Evolutionary conservation across 35 echinoderm and acorn worm species (phyloP).

Genomic region (Strongylocentrotus purpuratus): DNA sequence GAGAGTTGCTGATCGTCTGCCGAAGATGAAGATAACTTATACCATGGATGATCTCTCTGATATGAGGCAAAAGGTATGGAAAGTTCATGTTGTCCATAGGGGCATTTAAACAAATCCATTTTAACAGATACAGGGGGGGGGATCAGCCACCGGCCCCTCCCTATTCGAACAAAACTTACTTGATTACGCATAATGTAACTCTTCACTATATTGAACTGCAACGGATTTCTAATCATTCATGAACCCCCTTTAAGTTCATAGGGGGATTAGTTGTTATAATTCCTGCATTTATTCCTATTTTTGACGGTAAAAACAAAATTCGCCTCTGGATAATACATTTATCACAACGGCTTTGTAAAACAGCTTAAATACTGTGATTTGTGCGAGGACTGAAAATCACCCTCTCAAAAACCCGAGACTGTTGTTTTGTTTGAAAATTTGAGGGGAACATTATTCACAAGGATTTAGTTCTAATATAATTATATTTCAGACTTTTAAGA

Average conservation of each 20-base stretch:
- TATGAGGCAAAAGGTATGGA: conserved; percentile 82
- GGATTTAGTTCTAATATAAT: no score
- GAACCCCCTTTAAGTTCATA: not conserved
- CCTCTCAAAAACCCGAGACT: no score
- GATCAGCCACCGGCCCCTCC: not conserved
- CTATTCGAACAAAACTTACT: not conserved
- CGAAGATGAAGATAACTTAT: conserved; percentile 59
- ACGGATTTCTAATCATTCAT: not conserved
- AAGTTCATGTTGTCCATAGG: not conserved
- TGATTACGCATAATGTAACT: not conserved
- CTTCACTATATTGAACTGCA: not conserved
- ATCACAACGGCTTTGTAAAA: no score
- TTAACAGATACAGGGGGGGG: no score
- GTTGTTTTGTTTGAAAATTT: not conserved
- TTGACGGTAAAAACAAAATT: no score
- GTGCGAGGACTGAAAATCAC: no score
- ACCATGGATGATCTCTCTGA: conserved; percentile 77
- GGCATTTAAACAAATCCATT: not conserved
- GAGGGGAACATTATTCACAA: not conserved
- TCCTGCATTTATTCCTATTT: no score
- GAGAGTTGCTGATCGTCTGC: conserved; percentile 73
- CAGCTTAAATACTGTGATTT: no score
- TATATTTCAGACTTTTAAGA: not conserved
- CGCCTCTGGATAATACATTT: no score
- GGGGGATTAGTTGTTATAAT: no score